Conservation (phyloP, 2,888 invertebrate species). For the Altica lythri region DNA sequence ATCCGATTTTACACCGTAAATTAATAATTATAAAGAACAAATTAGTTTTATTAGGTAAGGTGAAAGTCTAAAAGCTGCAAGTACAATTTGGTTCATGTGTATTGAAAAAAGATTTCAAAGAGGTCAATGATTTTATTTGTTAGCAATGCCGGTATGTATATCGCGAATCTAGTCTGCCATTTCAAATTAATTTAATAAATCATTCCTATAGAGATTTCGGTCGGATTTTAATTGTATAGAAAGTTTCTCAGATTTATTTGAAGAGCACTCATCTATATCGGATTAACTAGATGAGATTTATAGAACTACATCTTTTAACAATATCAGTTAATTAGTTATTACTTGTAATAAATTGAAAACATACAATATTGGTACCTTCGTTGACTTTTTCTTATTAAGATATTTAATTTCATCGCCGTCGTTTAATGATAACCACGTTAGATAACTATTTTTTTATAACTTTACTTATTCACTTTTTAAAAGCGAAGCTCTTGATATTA, state of each 20-base stretch:
- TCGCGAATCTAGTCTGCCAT: neutral
- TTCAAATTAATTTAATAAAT: conserved; percentile 15
- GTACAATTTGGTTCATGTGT: conserved; percentile 20
- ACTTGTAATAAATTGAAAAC: no score
- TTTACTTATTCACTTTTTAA: no score
- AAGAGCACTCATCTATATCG: neutral
- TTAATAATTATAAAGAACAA: conserved; percentile 26
- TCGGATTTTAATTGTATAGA: conserved; percentile 2
- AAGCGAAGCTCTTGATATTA: no score
- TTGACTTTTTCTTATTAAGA: no score
- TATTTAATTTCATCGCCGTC: no score
- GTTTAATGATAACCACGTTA: no score
- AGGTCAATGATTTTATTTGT: conserved; percentile 12
- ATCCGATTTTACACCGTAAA: conserved; percentile 18
- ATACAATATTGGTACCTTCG: no score
- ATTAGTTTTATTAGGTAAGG: conserved; percentile 24
- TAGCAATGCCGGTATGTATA: conserved; percentile 10
- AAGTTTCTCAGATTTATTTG: conserved; percentile 5
- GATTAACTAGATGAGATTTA: no score
- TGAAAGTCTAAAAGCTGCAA: conserved; percentile 22
- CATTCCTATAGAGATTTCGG: conserved; percentile 3
- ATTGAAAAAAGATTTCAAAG: conserved; percentile 10
- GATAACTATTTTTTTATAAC: no score
- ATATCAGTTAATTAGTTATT: no score
- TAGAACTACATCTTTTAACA: no score